Percentiles rank a stretch among this genome's conserved stretches.
These are phyloP conservation scores for Lepidonotus clava DNA, from an alignment of 2,888 invertebrate species.

Conservation along the genomic window DNA sequence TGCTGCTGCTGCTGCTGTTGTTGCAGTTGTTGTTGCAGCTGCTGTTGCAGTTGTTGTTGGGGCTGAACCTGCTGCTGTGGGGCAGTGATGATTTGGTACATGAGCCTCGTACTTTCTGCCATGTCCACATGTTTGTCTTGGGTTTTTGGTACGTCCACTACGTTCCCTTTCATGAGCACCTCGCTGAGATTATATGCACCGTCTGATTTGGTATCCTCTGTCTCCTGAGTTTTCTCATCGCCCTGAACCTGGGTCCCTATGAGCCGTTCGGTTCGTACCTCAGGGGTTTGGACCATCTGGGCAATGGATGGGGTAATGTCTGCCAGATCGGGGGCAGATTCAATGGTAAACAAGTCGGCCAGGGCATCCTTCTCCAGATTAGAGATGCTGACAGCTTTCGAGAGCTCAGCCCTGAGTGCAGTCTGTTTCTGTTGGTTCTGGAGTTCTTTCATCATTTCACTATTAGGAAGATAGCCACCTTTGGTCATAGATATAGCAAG, in stretches of 20 bases:
- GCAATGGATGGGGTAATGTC: conserved; percentile 56
- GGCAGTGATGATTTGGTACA: conserved; percentile 15
- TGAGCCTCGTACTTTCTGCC: neutral
- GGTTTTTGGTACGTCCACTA: neutral
- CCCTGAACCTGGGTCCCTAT: neutral
- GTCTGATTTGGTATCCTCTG: conserved; percentile 25
- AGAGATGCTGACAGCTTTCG: neutral
- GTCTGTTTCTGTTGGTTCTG: neutral
- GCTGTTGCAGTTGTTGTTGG: neutral
- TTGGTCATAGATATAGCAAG: conserved; percentile 2
- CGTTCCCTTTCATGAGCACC: conserved; percentile 26
- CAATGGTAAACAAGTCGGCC: conserved; percentile 28
- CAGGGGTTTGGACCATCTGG: conserved; percentile 50
- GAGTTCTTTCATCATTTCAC: conserved; percentile 17
- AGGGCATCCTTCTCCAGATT: conserved; percentile 48
- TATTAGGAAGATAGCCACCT: neutral
- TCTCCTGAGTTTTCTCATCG: conserved; percentile 16
- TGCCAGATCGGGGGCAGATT: conserved; percentile 44
- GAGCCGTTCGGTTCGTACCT: neutral
- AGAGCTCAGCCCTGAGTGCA: neutral
- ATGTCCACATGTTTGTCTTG: neutral
- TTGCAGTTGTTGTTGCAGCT: conserved; percentile 18
- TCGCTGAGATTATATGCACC: conserved; percentile 48
- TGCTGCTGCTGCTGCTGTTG: conserved; percentile 5
- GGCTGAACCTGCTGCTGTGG: neutral